Evolutionary conservation across 1,140 invertebrate genomes (phyloP).

Genomic region (Gryon sp.): DNA sequence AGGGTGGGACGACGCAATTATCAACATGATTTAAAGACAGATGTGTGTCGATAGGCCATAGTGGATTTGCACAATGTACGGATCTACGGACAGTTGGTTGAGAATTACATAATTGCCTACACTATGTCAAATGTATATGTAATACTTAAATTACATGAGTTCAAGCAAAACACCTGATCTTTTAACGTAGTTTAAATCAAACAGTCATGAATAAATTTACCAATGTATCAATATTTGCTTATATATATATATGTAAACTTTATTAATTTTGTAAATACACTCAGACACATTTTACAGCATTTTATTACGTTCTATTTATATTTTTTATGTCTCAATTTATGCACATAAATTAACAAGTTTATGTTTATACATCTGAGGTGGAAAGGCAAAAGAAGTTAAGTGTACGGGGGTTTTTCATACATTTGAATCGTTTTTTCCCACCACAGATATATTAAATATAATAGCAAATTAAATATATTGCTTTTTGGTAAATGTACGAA

Average conservation of each 20-base stretch:
- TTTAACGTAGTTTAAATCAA: no score
- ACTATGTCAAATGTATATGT: slow-evolving; percentile 22
- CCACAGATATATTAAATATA: neutral
- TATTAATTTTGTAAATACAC: neutral
- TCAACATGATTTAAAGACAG: slow-evolving; percentile 19
- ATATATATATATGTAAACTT: neutral
- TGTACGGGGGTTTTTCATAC: no score
- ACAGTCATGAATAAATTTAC: no score
- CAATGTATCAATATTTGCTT: no score
- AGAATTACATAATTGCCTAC: slow-evolving; percentile 63
- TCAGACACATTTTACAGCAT: no score
- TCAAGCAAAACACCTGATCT: slow-evolving; percentile 4
- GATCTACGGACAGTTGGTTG: slow-evolving; percentile 69
- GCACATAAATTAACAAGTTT: no score
- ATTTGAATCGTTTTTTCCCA: no score
- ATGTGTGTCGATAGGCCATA: slow-evolving; percentile 38
- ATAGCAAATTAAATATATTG: neutral
- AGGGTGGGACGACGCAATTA: slow-evolving; percentile 14
- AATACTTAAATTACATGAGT: slow-evolving; percentile 9
- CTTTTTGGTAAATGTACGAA: neutral
- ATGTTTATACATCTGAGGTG: no score
- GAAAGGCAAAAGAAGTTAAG: no score
- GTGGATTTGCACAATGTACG: slow-evolving; percentile 66
- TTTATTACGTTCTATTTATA: no score
- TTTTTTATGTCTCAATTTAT: no score